Evolutionary conservation across 2,888 invertebrate species (phyloP).

Genomic region (Myopa tessellatipennis): DNA sequence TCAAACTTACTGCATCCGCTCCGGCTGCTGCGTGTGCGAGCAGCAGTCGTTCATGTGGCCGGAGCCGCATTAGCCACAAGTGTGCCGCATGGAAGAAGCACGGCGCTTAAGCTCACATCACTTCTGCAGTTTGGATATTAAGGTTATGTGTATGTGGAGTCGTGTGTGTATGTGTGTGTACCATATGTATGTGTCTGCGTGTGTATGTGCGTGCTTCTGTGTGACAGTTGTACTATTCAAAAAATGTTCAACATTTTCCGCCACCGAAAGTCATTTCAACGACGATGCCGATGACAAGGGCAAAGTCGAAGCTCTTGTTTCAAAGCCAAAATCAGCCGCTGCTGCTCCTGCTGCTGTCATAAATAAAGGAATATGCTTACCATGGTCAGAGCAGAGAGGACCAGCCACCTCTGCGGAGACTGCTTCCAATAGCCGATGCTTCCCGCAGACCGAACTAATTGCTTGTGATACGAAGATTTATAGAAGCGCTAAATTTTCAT

Average conservation of each 20-base stretch:
- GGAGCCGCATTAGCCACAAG: constrained; percentile 40
- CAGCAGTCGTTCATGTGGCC: constrained; percentile 37
- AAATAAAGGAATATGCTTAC: not conserved
- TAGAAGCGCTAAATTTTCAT: too few relatives aligned
- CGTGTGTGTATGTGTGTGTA: not conserved
- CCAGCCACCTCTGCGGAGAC: too few relatives aligned
- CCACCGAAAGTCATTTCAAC: constrained; percentile 29
- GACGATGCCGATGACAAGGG: not conserved
- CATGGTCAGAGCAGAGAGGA: not conserved
- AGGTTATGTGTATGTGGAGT: constrained; percentile 22
- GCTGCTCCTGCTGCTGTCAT: not conserved
- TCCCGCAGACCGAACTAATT: too few relatives aligned
- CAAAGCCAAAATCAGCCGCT: constrained; percentile 28
- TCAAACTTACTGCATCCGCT: constrained; percentile 27
- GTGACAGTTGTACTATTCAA: constrained; percentile 28
- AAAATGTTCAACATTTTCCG: constrained; percentile 45
- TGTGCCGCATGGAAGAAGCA: constrained; percentile 35
- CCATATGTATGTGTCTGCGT: too few relatives aligned
- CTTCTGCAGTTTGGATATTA: constrained; percentile 37
- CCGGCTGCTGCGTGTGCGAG: constrained; percentile 1
- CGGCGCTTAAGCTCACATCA: constrained; percentile 26
- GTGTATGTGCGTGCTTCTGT: not conserved
- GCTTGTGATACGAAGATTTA: too few relatives aligned
- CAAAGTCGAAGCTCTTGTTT: constrained; percentile 26
- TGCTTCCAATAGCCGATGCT: too few relatives aligned